Percentiles rank a stretch among this genome's conserved stretches.
These are phyloP conservation scores for Tachina fera DNA, from an alignment of 2,888 invertebrate genomes.

Conservation along the genomic window DNA sequence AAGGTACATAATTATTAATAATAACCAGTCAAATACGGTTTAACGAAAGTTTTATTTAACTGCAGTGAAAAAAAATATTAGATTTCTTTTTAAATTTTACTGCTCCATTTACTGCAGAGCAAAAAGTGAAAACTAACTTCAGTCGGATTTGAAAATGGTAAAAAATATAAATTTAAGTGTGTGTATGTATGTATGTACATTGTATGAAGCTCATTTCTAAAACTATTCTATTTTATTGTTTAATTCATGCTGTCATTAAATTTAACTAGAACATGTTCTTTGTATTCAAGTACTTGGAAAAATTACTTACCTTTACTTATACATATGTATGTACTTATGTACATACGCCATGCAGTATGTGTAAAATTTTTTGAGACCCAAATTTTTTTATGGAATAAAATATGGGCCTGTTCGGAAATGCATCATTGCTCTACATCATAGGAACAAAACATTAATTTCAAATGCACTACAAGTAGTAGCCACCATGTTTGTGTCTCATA, in stretches of 20 bases:
- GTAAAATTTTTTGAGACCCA: background rate
- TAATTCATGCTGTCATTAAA: conserved; percentile 25
- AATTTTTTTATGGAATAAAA: too few relatives aligned
- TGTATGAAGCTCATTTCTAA: background rate
- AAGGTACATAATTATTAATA: conserved; percentile 69
- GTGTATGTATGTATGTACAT: background rate
- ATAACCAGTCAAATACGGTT: conserved; percentile 23
- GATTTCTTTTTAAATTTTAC: conserved; percentile 32
- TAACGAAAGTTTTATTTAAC: conserved; percentile 37
- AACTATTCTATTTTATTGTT: background rate
- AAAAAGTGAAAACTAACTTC: conserved; percentile 45
- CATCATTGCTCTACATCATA: too few relatives aligned
- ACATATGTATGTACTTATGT: background rate
- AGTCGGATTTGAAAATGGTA: background rate
- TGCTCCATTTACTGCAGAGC: conserved; percentile 4
- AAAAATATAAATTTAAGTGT: background rate
- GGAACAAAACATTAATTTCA: background rate
- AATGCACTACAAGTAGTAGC: background rate
- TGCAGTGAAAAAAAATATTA: conserved; percentile 14
- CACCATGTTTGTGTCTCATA: too few relatives aligned
- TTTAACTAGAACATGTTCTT: conserved; percentile 30
- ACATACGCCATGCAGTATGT: background rate
- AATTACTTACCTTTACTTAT: background rate
- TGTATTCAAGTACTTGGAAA: background rate
- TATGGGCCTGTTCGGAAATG: too few relatives aligned